Evolutionary conservation across 2,113 vertebrate species (phyloP).

Genomic region (Lepisosteus osseus): DNA sequence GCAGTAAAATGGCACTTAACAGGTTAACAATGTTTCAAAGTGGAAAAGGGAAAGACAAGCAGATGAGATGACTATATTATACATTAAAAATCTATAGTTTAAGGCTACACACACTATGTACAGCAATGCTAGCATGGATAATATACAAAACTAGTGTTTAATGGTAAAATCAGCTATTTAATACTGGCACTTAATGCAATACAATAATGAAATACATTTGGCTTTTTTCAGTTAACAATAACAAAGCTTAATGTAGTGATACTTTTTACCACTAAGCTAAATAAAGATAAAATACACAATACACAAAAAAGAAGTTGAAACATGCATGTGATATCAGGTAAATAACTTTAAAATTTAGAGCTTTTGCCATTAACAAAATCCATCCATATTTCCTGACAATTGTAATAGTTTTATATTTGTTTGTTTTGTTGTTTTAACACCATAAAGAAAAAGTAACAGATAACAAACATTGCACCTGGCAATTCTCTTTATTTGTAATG

Average conservation of each 20-base stretch:
- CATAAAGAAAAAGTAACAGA: neutral
- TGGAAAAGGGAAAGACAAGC: neutral
- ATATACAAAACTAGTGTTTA: neutral
- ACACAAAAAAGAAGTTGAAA: too few species aligned
- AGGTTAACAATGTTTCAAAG: neutral
- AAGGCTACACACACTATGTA: constrained; percentile 2
- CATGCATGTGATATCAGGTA: too few species aligned
- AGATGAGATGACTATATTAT: neutral
- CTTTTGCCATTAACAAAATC: too few species aligned
- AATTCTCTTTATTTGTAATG: neutral
- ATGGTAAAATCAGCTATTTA: neutral
- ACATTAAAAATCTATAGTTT: neutral
- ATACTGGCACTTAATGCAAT: constrained; percentile 1
- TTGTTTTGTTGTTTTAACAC: neutral
- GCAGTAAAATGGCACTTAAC: neutral
- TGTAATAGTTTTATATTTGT: neutral
- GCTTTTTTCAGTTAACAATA: too few species aligned
- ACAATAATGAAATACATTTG: neutral
- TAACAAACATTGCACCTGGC: neutral
- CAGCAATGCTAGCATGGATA: neutral
- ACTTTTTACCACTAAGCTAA: too few species aligned
- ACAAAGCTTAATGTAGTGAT: too few species aligned
- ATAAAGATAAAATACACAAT: too few species aligned
- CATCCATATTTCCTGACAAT: neutral
- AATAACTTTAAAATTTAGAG: neutral